A percentile compares a stretch with the other conserved stretches of the same genome.
Conservation (phyloP, 2,888 invertebrate genomes). For the Luffia ferchaultella region DNA sequence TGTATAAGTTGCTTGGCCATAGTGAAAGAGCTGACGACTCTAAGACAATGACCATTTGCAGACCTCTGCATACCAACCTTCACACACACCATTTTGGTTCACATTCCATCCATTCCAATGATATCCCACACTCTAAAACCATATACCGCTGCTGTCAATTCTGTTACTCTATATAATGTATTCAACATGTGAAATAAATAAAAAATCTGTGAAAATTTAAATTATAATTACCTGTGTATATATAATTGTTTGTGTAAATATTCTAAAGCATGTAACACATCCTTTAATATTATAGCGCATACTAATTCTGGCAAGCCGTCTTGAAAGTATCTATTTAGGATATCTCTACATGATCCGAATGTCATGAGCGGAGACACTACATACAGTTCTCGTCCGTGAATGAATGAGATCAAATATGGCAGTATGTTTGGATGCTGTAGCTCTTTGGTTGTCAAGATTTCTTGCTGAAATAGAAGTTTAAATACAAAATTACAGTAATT, state of each 20-base stretch:
- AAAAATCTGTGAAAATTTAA: no score
- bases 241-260: slow-evolving; percentile 86
- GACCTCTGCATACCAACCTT: no score
- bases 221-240: slow-evolving; percentile 80
- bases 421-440: slow-evolving; percentile 83
- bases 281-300: slow-evolving; percentile 79
- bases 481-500: no score
- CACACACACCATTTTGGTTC: no score
- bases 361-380: slow-evolving; percentile 85
- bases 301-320: slow-evolving; percentile 84
- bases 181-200: no score
- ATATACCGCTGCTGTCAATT: no score
- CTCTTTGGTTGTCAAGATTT: slow-evolving; percentile 79
- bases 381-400: slow-evolving; percentile 79
- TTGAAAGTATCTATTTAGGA: slow-evolving; percentile 78
- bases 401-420: slow-evolving; percentile 78
- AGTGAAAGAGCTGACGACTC: no score
- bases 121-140: no score
- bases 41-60: no score
- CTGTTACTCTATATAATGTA: no score
- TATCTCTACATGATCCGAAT: slow-evolving; percentile 83
- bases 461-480: slow-evolving; percentile 72
- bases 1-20: no score
- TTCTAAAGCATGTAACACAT: slow-evolving; percentile 80
- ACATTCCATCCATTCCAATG: no score